Conservation (phyloP, 2,797 vertebrate genomes). For the Macropus fuliginosus region DNA sequence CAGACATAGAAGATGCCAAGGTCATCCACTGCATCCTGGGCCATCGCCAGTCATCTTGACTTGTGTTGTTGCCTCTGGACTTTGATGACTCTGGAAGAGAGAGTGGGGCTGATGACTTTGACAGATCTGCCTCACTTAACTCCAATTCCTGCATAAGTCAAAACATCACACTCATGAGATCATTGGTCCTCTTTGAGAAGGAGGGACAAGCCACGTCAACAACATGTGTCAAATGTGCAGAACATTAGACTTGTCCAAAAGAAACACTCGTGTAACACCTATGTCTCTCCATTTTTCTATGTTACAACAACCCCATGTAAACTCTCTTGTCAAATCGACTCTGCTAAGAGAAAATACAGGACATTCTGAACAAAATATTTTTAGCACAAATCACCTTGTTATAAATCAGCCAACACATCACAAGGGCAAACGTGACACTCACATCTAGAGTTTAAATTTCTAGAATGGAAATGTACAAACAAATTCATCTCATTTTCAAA, state of each 20-base stretch:
- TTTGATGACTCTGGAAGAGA: not conserved
- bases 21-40: not conserved
- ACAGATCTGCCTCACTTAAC: not conserved
- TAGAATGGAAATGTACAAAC: not conserved
- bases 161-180: not conserved
- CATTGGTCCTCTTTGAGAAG: not conserved
- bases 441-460: not conserved
- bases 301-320: not conserved
- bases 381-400: slow-evolving; percentile 36
- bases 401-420: slow-evolving; percentile 29
- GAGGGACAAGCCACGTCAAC: not conserved
- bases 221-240: slow-evolving; percentile 33
- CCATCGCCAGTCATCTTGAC: not conserved
- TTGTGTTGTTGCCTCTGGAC: not conserved
- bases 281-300: not conserved
- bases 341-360: not conserved
- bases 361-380: slow-evolving; percentile 28
- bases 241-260: slow-evolving; percentile 31
- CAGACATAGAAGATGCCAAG: not conserved
- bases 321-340: not conserved
- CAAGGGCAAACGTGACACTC: slow-evolving; percentile 4
- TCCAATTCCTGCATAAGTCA: not conserved
- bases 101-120: not conserved
- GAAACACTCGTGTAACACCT: slow-evolving; percentile 1
- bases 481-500: slow-evolving; percentile 42